Base-by-base conservation (phyloP, 2,113 vertebrate genomes). In the Erinaceus europaeus region DNA sequence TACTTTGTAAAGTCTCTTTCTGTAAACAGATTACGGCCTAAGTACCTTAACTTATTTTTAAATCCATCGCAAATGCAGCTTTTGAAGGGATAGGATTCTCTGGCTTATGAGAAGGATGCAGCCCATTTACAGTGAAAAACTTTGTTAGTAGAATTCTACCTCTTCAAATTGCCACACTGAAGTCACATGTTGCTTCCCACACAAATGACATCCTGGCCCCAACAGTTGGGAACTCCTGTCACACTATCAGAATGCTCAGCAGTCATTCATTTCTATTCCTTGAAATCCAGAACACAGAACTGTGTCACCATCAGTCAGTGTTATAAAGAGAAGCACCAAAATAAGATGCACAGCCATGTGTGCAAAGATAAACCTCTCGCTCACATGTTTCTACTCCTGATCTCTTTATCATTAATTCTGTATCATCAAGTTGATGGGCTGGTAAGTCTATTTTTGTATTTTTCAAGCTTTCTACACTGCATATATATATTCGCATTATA, bases 61-160 rank as follows among this genome's bases (percentile, higher is more conserved):
- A 86, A 73, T 64, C 25, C 48, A 75, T 44, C 38, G 74, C 23
- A 80, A 80, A 75, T 42, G 42, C 32, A 25, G 7, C 27, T 59
- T 90, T 86, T 82, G 44, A 86, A 90, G 67, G 73, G 57, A 68
- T 7, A 79, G 46, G 46, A 88, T 81, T 42, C 61, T 90, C 83
- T 34, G 27, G 67, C 59, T 92, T 79, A 48, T 25, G 10, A 11
- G 13, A 90, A 91, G 72, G 27, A 78, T 69, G 18, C 38, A 72
- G 68, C 68, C n/a, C 15, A 34, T 1, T 7, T 52, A 11, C 55
- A 82, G 85, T 74, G 85, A 81, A 74, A 81, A 89, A n/a, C 32
- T 71, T 57, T 46, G 1, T 21, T 61, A 68, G 42, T 57, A 40
- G 42, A 73, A 62, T 68, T 57, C 77, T 79, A 40, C 32, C 46